A percentile compares a stretch with the other conserved stretches of the same genome.
Evolutionary conservation across 92 coral and sea anemone genomes (phyloP).

Genomic region (Paragorgia papillata): DNA sequence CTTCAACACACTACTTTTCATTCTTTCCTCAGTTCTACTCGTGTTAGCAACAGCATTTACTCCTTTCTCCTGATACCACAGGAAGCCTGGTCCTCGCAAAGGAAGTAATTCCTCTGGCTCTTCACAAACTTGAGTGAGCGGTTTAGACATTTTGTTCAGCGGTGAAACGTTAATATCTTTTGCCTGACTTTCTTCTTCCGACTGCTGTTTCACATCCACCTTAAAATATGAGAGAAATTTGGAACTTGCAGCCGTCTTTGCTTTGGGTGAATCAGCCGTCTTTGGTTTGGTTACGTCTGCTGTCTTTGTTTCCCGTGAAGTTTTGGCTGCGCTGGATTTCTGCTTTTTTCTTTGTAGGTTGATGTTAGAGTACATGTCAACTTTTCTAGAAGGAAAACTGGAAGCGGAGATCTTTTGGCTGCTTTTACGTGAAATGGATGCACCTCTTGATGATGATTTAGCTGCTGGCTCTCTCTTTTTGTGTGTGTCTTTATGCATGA

Average conservation of each 20-base stretch:
- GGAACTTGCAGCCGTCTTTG: neutral
- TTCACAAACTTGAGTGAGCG: neutral
- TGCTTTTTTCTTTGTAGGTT: neutral
- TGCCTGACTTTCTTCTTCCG: neutral
- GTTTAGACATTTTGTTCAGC: conserved; percentile 5
- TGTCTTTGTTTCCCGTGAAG: neutral
- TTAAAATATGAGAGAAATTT: neutral
- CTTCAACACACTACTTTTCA: conserved; percentile 4
- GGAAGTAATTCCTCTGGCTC: conserved; percentile 5
- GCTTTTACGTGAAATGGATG: too few species aligned
- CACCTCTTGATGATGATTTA: too few species aligned
- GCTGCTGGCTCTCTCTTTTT: too few species aligned
- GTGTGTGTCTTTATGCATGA: too few species aligned
- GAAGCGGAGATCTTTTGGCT: too few species aligned
- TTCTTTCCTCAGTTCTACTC: conserved; percentile 25
- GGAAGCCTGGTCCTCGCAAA: conserved; percentile 45
- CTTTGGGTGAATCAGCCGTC: too few species aligned
- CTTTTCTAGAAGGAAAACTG: too few species aligned
- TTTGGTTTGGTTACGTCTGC: neutral
- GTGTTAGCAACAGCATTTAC: conserved; percentile 39
- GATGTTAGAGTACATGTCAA: neutral
- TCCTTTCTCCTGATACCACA: conserved; percentile 49
- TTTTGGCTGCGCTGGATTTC: neutral
- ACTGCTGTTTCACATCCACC: neutral
- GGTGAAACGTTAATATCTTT: neutral